Evolutionary conservation across 2,113 vertebrate genomes (phyloP), one percentile per base, ranked within the genome.

Genomic region (Cochlearius cochlearius): DNA sequence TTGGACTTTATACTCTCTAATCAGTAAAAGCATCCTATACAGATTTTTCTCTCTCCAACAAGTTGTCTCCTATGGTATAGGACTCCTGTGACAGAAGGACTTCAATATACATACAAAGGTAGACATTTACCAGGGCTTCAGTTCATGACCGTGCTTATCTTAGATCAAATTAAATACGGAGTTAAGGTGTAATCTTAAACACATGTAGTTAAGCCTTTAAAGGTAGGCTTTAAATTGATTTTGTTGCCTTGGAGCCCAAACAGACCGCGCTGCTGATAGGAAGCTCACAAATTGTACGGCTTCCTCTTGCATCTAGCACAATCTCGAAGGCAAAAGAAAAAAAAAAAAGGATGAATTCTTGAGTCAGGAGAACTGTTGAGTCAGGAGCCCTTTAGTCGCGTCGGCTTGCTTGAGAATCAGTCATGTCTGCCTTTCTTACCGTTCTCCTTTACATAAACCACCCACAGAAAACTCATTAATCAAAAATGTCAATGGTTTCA

Each of bases 281-380:
- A 88, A 84, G n/a, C n/a, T 67, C 68, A 62, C 43, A 49, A 50
- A 41, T 16, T 3, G 18, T 20, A 34, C 5, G 5, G 43, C 85
- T 82, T 75, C 47, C 27, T 78, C 47, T 63, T 11, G 18, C 75
- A 71, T 13, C 88, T 75, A 43, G 80, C 77, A 52, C 32, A 27
- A 72, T 22, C 79, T n/a, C 60, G 20, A 59, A 92, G 88, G 91
- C 77, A 76, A 41, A 52, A 72, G 45, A 69, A 20, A 78, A 74
- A 52, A 75, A 41, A 13, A 75, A 78, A 74, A 63, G 50, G 81
- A 89, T 63, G 36, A 75, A 74, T 78, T 86, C 55, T 83, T 68
- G 72, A 95, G 39, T 85, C 62, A 91, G 94, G 90, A 93, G 88
- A 87, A 74, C 22, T 38, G 56, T 87, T 95, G 96, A 96, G 81